Conservation (phyloP, 2,113 vertebrate species). For the Lepisosteus oculatus region DNA sequence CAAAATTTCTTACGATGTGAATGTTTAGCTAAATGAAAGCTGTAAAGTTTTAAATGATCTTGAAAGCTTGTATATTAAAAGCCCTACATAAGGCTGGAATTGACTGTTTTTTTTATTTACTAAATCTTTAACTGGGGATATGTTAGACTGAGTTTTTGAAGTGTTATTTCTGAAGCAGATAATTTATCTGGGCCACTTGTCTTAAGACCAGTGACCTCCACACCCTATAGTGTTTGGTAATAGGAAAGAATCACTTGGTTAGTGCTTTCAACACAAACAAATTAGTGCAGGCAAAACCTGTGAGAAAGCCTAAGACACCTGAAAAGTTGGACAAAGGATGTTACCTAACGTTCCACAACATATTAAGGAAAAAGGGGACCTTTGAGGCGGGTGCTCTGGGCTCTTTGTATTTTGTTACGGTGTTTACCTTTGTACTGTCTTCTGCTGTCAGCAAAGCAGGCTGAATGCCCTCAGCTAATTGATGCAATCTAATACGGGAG, state of each 20-base stretch:
- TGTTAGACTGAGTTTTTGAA: too few species aligned
- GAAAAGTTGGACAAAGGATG: background rate
- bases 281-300: background rate
- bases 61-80: too few species aligned
- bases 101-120: too few species aligned
- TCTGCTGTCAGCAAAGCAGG: background rate
- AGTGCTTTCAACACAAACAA: background rate
- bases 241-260: background rate
- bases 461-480: constrained; percentile 1
- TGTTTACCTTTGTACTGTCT: background rate
- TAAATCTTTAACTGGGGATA: too few species aligned
- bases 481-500: background rate
- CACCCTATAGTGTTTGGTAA: too few species aligned
- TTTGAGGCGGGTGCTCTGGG: background rate
- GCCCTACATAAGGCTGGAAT: too few species aligned
- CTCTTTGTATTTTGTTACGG: background rate
- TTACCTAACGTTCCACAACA: background rate
- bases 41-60: too few species aligned
- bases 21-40: too few species aligned
- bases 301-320: background rate
- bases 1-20: too few species aligned
- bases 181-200: too few species aligned
- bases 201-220: too few species aligned
- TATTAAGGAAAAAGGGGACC: background rate
- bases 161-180: too few species aligned